Evolutionary conservation across 2,888 invertebrate genomes (phyloP).

Genomic region (Protula sp.): DNA sequence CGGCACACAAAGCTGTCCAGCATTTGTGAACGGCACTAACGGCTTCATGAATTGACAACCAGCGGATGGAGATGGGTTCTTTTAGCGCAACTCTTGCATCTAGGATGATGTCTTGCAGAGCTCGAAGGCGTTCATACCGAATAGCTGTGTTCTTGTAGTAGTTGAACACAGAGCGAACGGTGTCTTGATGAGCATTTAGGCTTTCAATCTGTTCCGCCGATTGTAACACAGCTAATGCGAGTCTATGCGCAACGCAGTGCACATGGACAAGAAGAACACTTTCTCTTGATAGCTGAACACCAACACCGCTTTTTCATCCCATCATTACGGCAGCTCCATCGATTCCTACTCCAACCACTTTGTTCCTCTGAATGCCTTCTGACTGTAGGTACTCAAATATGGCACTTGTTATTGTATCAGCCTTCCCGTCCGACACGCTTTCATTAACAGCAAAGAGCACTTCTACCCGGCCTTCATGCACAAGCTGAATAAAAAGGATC

Average conservation of each 20-base stretch:
- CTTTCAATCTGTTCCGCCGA: not conserved
- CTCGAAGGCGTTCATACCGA: not conserved
- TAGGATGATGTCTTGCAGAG: not conserved
- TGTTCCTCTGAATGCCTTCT: not conserved
- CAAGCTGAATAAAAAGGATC: not conserved
- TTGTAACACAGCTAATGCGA: not conserved
- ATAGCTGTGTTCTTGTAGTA: not conserved
- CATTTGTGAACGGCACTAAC: not conserved
- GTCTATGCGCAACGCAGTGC: not conserved
- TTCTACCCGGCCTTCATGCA: not conserved
- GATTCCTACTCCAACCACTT: not conserved
- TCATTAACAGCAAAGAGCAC: not conserved
- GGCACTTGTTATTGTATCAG: not conserved
- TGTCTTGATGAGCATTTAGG: not conserved
- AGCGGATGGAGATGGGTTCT: not conserved
- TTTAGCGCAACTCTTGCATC: not conserved
- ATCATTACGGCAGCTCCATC: slow-evolving; percentile 1
- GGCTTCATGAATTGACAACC: not conserved
- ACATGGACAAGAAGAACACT: not conserved
- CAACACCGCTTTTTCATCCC: not conserved
- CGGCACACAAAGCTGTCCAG: not conserved
- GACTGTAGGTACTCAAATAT: not conserved
- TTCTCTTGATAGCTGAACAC: not conserved
- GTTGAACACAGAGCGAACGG: not conserved
- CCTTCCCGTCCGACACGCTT: not conserved